These are phyloP conservation scores for Scleropages formosus DNA, from an alignment of 2,797 vertebrate species.

Conservation along the genomic window DNA sequence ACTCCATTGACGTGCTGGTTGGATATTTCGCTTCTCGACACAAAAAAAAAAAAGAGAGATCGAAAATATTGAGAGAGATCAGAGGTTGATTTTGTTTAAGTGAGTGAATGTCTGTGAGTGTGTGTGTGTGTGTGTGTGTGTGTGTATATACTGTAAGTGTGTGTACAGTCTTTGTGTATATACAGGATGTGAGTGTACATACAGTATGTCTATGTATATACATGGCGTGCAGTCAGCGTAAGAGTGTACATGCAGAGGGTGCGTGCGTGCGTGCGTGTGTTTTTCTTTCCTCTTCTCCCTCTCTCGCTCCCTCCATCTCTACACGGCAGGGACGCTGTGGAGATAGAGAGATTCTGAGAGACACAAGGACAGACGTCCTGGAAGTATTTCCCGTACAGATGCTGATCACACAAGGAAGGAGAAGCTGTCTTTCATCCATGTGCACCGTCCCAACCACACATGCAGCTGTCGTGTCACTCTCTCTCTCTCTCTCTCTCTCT, in stretches of 20 bases:
- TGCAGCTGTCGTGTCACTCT: conserved; percentile 29
- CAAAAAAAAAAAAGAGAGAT: conserved; percentile 48
- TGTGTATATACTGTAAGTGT: conserved; percentile 59
- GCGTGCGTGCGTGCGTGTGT: conserved; percentile 69
- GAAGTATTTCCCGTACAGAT: conserved; percentile 66
- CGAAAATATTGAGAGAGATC: conserved; percentile 62
- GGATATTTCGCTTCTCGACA: conserved; percentile 54
- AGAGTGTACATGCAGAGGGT: conserved; percentile 66
- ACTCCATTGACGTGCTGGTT: conserved; percentile 55
- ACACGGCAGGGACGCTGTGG: conserved; percentile 45
- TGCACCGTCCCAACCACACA: conserved; percentile 58
- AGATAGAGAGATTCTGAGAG: conserved; percentile 56
- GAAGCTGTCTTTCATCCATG: conserved; percentile 57
- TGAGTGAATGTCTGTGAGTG: conserved; percentile 70
- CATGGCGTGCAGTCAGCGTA: conserved; percentile 46
- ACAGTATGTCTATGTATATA: conserved; percentile 60
- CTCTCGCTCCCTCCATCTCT: conserved; percentile 54
- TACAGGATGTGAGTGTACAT: conserved; percentile 63
- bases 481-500: conserved; percentile 66
- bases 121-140: conserved; percentile 53
- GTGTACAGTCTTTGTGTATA: conserved; percentile 71
- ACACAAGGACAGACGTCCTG: conserved; percentile 56
- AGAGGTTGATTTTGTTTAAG: conserved; percentile 62
- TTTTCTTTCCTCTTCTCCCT: conserved; percentile 68
- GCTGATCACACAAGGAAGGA: conserved; percentile 54